phyloP scores from a whole-genome alignment of 2,888 invertebrate genomes.

The Hermaeophaga mercurialis region DNA sequence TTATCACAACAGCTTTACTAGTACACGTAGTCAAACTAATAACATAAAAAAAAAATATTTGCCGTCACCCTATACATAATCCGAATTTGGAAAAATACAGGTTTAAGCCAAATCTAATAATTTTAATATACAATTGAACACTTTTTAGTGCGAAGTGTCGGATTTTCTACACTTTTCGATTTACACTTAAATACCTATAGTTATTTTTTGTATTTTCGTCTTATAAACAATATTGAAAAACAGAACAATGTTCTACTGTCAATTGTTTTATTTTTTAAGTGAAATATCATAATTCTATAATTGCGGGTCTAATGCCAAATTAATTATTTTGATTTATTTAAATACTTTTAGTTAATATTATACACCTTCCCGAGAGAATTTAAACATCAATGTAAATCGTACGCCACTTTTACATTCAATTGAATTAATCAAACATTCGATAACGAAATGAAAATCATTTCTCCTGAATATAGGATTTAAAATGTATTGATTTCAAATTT shows the following conservation, averaged over 20 bases:
- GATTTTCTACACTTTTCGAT: constrained; percentile 37
- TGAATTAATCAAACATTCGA: too few relatives aligned
- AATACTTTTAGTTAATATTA: constrained; percentile 13
- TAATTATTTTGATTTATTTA: constrained; percentile 25
- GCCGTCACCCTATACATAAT: neutral
- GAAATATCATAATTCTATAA: constrained; percentile 46
- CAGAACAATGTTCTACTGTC: constrained; percentile 58
- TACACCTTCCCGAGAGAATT: constrained; percentile 4
- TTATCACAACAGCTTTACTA: too few relatives aligned
- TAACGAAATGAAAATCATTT: too few relatives aligned
- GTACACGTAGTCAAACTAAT: too few relatives aligned
- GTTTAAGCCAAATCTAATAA: constrained; percentile 21
- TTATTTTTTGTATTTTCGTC: constrained; percentile 47
- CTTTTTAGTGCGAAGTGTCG: constrained; percentile 41
- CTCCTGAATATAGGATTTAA: too few relatives aligned
- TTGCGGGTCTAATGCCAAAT: constrained; percentile 41
- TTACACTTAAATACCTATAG: constrained; percentile 44
- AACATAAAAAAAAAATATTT: too few relatives aligned
- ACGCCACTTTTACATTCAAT: neutral
- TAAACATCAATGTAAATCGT: neutral
- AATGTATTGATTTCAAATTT: too few relatives aligned
- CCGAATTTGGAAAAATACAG: constrained; percentile 13
- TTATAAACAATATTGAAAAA: constrained; percentile 59
- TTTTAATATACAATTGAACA: constrained; percentile 54
- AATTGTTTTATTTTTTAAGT: constrained; percentile 48